phyloP scores from a whole-genome alignment of 2,888 invertebrate genomes.

The Apodemia hepburni region DNA sequence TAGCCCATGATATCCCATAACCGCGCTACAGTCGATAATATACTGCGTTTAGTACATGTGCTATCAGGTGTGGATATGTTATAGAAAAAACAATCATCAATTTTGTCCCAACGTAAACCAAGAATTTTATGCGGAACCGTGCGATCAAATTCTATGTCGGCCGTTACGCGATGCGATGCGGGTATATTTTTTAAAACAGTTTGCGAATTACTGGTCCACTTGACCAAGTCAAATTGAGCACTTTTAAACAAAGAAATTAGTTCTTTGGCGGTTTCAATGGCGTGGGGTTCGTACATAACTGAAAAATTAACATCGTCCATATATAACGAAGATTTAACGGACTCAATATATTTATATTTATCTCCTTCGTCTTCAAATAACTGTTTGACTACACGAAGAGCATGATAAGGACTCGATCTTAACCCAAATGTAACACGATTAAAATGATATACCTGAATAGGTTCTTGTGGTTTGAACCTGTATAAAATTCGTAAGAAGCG shows the following conservation, averaged over 20 bases:
- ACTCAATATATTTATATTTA: not conserved
- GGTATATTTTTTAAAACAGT: not conserved
- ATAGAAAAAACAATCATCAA: not conserved
- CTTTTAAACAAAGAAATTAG: no score
- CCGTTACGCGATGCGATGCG: not conserved
- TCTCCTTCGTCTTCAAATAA: not conserved
- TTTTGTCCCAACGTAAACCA: not conserved
- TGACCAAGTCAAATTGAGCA: not conserved
- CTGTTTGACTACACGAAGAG: not conserved
- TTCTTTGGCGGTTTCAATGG: no score
- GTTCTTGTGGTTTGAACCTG: no score
- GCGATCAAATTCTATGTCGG: not conserved
- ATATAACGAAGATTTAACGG: no score
- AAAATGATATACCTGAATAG: no score
- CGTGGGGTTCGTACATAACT: not conserved
- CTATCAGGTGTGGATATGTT: not conserved
- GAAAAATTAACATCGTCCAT: no score
- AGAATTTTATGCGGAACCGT: not conserved
- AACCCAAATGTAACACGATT: no score
- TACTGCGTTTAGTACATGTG: conserved; percentile 6
- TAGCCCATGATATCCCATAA: conserved; percentile 28
- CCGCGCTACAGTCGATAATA: conserved; percentile 27
- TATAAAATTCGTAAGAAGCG: no score
- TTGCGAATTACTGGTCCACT: not conserved
- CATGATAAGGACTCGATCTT: no score